Conservation (phyloP, 1,140 invertebrate species). For the Lasaia peninsularis region DNA sequence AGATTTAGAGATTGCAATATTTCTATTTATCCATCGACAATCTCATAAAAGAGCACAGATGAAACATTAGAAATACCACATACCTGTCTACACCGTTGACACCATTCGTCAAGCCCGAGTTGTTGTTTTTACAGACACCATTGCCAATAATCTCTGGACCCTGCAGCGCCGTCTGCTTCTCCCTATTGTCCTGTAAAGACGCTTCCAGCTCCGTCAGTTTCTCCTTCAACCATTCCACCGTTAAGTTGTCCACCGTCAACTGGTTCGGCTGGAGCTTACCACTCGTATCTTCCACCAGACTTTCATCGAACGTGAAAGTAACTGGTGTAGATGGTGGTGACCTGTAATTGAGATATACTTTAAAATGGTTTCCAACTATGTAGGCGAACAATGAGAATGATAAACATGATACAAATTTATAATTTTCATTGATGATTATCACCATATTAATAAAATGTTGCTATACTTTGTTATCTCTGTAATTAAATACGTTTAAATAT, state of each 20-base stretch:
- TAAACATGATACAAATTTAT: too few relatives aligned
- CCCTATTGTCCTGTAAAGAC: constrained; percentile 83
- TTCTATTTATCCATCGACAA: too few relatives aligned
- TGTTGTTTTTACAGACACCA: constrained; percentile 68
- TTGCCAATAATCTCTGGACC: constrained; percentile 75
- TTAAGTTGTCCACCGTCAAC: constrained; percentile 93
- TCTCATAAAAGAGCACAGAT: too few relatives aligned
- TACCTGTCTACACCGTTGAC: constrained; percentile 74
- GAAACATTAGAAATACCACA: constrained; percentile 1
- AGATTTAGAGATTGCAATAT: too few relatives aligned
- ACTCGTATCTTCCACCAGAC: constrained; percentile 89
- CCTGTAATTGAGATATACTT: constrained; percentile 67
- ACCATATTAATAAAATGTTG: too few relatives aligned
- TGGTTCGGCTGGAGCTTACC: constrained; percentile 89
- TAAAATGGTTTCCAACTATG: too few relatives aligned
- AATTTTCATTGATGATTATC: too few relatives aligned
- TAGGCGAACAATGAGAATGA: too few relatives aligned
- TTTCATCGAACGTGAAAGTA: constrained; percentile 90
- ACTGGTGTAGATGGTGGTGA: constrained; percentile 85
- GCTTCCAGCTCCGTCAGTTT: constrained; percentile 87
- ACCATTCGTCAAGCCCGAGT: constrained; percentile 59
- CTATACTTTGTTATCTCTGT: too few relatives aligned
- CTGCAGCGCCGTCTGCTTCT: constrained; percentile 78
- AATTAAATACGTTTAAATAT: too few relatives aligned
- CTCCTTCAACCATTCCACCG: constrained; percentile 89